Evolutionary conservation across 2,888 invertebrate species (phyloP).

Genomic region (Hetaerina titia): DNA sequence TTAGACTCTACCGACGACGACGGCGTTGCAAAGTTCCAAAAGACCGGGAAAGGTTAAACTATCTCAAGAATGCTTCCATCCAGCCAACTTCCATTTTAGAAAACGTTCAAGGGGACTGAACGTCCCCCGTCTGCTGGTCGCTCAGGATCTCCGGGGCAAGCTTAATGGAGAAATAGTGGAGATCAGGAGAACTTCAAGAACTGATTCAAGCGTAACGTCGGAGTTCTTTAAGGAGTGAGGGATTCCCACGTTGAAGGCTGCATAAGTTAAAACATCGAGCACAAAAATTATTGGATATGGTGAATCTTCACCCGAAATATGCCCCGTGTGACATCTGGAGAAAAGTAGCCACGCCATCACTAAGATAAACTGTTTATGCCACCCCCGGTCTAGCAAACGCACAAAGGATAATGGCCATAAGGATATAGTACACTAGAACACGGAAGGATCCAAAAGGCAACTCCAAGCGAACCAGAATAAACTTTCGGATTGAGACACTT

Average conservation of each 20-base stretch:
- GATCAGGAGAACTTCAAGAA: not conserved
- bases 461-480: too few species aligned
- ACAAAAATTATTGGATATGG: not conserved
- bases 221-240: not conserved
- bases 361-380: too few species aligned
- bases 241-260: not conserved
- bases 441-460: too few species aligned
- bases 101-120: not conserved
- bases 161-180: conserved; percentile 15
- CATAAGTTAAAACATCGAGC: not conserved
- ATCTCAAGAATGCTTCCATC: conserved; percentile 8
- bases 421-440: too few species aligned
- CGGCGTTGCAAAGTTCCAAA: not conserved
- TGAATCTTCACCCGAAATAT: too few species aligned
- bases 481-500: too few species aligned
- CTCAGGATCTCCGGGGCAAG: not conserved
- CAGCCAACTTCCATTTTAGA: not conserved
- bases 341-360: too few species aligned
- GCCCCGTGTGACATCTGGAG: too few species aligned
- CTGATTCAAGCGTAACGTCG: not conserved
- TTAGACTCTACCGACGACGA: not conserved
- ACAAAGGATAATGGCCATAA: too few species aligned
- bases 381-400: too few species aligned
- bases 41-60: not conserved
- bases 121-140: not conserved